Evolutionary conservation across 2,888 invertebrate genomes (phyloP).

Genomic region (Graphium colonna): DNA sequence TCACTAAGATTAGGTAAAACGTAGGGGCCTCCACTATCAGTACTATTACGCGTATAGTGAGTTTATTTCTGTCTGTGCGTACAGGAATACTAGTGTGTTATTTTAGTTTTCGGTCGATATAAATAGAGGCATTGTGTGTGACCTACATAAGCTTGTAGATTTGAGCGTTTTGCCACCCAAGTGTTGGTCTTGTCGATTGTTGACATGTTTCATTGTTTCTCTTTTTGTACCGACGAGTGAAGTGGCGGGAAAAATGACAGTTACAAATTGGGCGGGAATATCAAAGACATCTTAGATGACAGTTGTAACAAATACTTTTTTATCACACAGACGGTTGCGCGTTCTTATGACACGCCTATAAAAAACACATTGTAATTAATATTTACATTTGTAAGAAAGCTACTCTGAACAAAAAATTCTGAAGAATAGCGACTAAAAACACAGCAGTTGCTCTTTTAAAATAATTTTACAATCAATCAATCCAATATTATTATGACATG

Average conservation of each 20-base stretch:
- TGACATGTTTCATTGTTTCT: constrained; percentile 9
- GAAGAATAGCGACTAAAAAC: no score
- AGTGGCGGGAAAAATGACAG: neutral
- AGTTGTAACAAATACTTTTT: no score
- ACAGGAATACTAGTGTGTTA: constrained; percentile 67
- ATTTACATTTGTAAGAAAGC: no score
- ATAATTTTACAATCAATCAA: no score
- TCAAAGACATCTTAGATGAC: no score
- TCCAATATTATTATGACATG: no score
- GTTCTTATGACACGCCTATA: no score
- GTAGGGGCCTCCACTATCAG: constrained; percentile 12
- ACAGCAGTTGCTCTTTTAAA: no score
- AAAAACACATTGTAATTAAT: no score
- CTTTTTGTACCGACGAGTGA: neutral
- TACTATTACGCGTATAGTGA: constrained; percentile 35
- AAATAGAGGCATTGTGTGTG: constrained; percentile 66
- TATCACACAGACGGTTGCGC: no score
- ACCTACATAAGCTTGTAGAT: constrained; percentile 15
- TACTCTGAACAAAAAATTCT: no score
- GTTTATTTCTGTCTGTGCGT: constrained; percentile 64
- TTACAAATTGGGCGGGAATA: no score
- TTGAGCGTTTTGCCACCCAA: constrained; percentile 3
- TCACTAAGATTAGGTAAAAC: neutral
- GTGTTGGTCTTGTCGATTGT: constrained; percentile 5
- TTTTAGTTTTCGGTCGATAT: constrained; percentile 69